These are phyloP conservation scores for Harpalus rubripes DNA, from an alignment of 2,888 invertebrate species.

Conservation along the genomic window DNA sequence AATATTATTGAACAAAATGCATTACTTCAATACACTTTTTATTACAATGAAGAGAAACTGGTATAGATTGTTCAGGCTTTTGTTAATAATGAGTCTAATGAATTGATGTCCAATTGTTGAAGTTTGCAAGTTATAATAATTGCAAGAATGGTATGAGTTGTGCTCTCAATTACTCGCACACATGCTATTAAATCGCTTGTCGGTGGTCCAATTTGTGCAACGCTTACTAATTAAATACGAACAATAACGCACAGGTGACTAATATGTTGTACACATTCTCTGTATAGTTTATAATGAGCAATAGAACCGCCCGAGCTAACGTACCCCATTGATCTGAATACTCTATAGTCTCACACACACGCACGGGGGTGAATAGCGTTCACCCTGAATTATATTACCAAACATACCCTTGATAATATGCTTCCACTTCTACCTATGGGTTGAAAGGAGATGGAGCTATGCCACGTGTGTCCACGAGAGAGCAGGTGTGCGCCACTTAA, in stretches of 20 bases:
- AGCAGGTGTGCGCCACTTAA: slow-evolving; percentile 70
- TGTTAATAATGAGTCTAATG: neutral
- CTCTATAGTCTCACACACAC: slow-evolving; percentile 44
- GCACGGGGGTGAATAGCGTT: slow-evolving; percentile 43
- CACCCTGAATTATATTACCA: slow-evolving; percentile 42
- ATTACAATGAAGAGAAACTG: too few species aligned
- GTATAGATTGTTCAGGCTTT: neutral
- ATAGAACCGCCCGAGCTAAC: slow-evolving; percentile 43
- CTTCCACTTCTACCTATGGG: too few species aligned
- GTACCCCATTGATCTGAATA: slow-evolving; percentile 55
- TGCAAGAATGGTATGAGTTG: slow-evolving; percentile 6
- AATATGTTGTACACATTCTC: slow-evolving; percentile 60
- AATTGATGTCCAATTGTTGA: slow-evolving; percentile 6
- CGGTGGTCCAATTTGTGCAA: slow-evolving; percentile 53
- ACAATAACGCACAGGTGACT: slow-evolving; percentile 63
- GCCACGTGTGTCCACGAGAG: slow-evolving; percentile 28
- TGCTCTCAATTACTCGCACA: slow-evolving; percentile 14
- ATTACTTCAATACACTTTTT: too few species aligned
- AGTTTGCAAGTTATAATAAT: slow-evolving; percentile 40
- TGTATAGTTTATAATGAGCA: slow-evolving; percentile 61
- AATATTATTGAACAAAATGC: too few species aligned
- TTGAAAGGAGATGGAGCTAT: neutral
- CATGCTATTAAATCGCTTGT: slow-evolving; percentile 47
- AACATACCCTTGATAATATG: neutral
- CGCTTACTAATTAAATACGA: slow-evolving; percentile 62